Base-by-base conservation (phyloP, 2,888 invertebrate genomes). In the Lumbricus terrestris region DNA sequence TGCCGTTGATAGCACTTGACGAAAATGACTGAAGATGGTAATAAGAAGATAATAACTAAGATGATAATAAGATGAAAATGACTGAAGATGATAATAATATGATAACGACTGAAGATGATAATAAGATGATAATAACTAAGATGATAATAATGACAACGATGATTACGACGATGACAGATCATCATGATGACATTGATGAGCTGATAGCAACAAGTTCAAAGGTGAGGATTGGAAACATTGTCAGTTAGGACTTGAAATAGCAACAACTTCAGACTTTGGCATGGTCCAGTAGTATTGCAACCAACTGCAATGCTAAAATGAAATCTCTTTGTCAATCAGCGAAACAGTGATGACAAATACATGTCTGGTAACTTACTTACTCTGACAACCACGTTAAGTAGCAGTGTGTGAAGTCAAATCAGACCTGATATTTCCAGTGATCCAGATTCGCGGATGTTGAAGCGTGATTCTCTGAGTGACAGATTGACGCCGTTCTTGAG, bases 401-500 rank as follows among this genome's bases (percentile, higher is more conserved):
- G 29, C 23, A 47, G 4, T 47, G n/a, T 47, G 13, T 1, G 11
- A 69, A 6, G 8, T 69, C 69, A 8, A n/a, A n/a, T 13, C 69
- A n/a, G n/a, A 90, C 90, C 90, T 33, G 92, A 92, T 88, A 91
- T 91, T 83, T 91, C 91, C 35, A 91, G 90, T 20, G 90, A 91
- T 34, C 91, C 91, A 33, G 91, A 90, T n/a, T 91, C 91, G 5
- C 89, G 88, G 23, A 91, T 89, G 34, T 90, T 88, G 83, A 91
- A 83, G 4, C 91, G 42, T 16, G 90, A 88, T 33, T 91, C 91
- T 37, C 38, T 83, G 83, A 90, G 90, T 20, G 89, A 33, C 37
- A 88, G 85, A n/a, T 38, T 83, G 54, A 83, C 89, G 6, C 89
- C 54, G 88, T 91, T 88, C 54, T 90, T 91, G 89, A 90, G 96